A percentile compares a stretch with the other conserved stretches of the same genome.
Evolutionary conservation across 1,140 invertebrate species (phyloP).

Genomic region (Zaprionus gabonicus): DNA sequence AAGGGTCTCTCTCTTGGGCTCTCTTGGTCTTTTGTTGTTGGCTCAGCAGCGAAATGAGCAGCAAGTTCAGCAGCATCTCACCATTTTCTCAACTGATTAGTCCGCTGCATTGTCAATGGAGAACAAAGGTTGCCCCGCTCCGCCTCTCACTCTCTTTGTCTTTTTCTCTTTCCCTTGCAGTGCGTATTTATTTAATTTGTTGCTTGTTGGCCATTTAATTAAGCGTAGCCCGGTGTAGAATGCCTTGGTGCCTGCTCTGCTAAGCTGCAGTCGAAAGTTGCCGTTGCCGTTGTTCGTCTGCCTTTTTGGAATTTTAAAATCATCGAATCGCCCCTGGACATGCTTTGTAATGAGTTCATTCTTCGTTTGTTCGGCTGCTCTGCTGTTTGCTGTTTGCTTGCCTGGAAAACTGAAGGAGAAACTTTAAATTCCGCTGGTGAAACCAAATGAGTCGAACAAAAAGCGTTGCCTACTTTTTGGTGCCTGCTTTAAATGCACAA

Average conservation of each 20-base stretch:
- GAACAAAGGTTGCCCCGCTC: slow-evolving; percentile 30
- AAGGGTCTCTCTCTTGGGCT: slow-evolving; percentile 58
- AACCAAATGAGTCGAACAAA: slow-evolving; percentile 58
- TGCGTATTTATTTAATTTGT: slow-evolving; percentile 60
- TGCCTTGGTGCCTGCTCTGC: slow-evolving; percentile 12
- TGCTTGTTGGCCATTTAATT: slow-evolving; percentile 75
- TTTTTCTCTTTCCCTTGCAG: slow-evolving; percentile 7
- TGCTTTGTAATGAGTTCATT: slow-evolving; percentile 70
- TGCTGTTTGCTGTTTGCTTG: slow-evolving; percentile 9
- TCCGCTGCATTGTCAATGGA: slow-evolving; percentile 69
- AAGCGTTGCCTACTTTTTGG: slow-evolving; percentile 39
- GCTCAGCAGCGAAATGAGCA: slow-evolving; percentile 4
- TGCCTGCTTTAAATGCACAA: slow-evolving; percentile 66
- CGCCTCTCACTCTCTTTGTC: background rate
- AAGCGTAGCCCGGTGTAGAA: slow-evolving; percentile 53
- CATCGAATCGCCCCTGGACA: slow-evolving; percentile 60
- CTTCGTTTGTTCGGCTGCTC: slow-evolving; percentile 39
- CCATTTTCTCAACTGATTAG: slow-evolving; percentile 79
- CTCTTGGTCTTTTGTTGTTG: slow-evolving; percentile 59
- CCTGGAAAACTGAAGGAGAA: slow-evolving; percentile 15
- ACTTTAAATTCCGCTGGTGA: slow-evolving; percentile 39
- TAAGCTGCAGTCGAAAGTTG: slow-evolving; percentile 65
- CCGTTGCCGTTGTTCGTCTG: slow-evolving; percentile 37
- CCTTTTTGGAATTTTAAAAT: slow-evolving; percentile 65
- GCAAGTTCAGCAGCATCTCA: slow-evolving; percentile 44